Conservation (phyloP, 2,113 vertebrate genomes). For the Chionomys nivalis region DNA sequence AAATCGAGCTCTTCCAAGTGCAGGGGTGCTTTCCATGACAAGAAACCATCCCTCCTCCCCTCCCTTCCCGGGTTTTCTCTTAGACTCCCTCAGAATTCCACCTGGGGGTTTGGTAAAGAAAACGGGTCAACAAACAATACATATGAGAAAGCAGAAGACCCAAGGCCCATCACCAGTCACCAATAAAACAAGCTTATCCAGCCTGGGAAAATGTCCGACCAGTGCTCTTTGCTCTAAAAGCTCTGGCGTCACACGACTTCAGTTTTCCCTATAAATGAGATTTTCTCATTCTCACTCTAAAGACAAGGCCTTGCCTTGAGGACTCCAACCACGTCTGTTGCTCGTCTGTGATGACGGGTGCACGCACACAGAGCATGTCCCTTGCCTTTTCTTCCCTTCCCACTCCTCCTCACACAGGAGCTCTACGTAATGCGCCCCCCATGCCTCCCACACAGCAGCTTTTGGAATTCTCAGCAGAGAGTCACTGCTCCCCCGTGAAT, state of each 20-base stretch:
- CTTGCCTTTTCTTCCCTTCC: slow-evolving; percentile 52
- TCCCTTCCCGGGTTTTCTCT: not conserved
- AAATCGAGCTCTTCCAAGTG: slow-evolving; percentile 34
- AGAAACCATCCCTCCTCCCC: not conserved
- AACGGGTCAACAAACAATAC: not conserved
- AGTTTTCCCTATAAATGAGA: slow-evolving; percentile 39
- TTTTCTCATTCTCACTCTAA: slow-evolving; percentile 49
- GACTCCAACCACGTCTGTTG: slow-evolving; percentile 37
- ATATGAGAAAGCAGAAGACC: slow-evolving; percentile 37
- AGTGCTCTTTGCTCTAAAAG: slow-evolving; percentile 58
- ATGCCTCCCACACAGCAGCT: not conserved
- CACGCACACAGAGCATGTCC: slow-evolving; percentile 34
- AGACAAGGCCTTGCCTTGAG: slow-evolving; percentile 46
- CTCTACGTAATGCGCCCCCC: not conserved
- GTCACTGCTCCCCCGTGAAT: not conserved
- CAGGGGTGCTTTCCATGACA: not conserved
- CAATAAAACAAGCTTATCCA: slow-evolving; percentile 36
- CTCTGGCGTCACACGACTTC: slow-evolving; percentile 47
- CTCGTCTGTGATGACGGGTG: slow-evolving; percentile 62
- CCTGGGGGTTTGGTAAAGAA: not conserved
- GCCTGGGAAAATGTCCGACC: not conserved
- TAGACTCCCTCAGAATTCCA: not conserved
- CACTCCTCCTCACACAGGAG: not conserved
- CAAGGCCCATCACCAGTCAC: not conserved
- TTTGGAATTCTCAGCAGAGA: not conserved